A percentile compares a stretch with the other conserved stretches of the same genome.
Conservation (phyloP, 1,140 invertebrate genomes). For the Babylonia areolata region DNA sequence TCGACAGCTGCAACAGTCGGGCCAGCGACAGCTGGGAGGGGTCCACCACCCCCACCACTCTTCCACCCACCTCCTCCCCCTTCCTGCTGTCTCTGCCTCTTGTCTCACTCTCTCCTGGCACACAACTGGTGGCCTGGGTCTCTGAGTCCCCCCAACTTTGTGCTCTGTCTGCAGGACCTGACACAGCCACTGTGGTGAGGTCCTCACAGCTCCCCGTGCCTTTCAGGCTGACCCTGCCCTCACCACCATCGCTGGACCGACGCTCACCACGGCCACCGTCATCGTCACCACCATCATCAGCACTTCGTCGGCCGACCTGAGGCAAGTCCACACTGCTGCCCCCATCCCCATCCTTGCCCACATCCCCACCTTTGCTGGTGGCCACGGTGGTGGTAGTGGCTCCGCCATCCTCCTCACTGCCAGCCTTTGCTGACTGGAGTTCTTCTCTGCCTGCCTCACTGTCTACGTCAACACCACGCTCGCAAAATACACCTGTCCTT, state of each 20-base stretch:
- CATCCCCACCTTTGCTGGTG: background rate
- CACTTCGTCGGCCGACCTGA: background rate
- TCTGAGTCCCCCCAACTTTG: background rate
- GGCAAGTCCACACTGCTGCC: background rate
- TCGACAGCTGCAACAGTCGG: slow-evolving; percentile 57
- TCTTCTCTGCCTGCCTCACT: background rate
- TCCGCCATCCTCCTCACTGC: background rate
- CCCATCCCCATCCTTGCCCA: background rate
- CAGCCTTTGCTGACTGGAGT: background rate
- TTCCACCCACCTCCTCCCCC: background rate
- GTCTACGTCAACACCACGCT: too few species aligned
- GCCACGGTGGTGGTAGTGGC: background rate
- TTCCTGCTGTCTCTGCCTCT: background rate
- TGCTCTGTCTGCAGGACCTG: too few species aligned
- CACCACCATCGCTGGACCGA: background rate
- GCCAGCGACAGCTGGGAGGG: slow-evolving; percentile 48
- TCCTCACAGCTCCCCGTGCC: background rate
- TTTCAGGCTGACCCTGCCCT: background rate
- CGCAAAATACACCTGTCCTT: too few species aligned
- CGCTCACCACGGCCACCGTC: background rate
- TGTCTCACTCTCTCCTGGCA: background rate
- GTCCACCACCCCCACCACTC: background rate
- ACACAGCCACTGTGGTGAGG: too few species aligned
- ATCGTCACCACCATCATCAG: background rate
- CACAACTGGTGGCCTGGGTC: too few species aligned